Evolutionary conservation across 2,888 invertebrate genomes (phyloP).

Genomic region (Thymelicus lineola): DNA sequence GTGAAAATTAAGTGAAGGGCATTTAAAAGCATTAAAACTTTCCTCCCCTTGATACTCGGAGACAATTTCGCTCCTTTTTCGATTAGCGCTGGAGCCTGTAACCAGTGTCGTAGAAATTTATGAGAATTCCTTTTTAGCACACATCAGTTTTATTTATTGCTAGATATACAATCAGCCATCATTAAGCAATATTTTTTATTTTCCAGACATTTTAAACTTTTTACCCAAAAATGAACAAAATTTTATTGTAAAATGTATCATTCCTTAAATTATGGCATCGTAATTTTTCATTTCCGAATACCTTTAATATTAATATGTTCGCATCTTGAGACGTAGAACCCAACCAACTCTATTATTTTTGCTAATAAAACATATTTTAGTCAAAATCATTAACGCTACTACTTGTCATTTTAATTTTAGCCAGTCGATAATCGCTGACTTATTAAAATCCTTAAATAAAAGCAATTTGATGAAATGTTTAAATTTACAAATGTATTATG

Average conservation of each 20-base stretch:
- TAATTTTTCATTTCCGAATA: no score
- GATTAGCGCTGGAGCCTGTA: conserved; percentile 7
- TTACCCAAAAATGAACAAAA: no score
- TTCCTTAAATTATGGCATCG: no score
- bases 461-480: neutral
- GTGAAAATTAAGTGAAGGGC: conserved; percentile 11
- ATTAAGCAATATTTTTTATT: neutral
- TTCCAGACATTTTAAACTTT: no score
- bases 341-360: no score
- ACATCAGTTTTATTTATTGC: conserved; percentile 4
- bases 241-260: no score
- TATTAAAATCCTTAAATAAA: neutral
- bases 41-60: neutral
- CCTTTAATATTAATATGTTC: no score
- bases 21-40: conserved; percentile 30
- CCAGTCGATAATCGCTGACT: conserved; percentile 5
- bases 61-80: conserved; percentile 1
- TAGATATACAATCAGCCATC: neutral
- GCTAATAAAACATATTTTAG: no score
- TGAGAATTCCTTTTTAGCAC: conserved; percentile 21
- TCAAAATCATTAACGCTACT: no score
- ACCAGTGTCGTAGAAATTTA: conserved; percentile 17
- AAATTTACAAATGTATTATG: conserved; percentile 8
- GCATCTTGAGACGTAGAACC: no score
- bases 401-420: no score